Base-by-base conservation (phyloP, 2,113 vertebrate genomes). In the Perognathus longimembris region DNA sequence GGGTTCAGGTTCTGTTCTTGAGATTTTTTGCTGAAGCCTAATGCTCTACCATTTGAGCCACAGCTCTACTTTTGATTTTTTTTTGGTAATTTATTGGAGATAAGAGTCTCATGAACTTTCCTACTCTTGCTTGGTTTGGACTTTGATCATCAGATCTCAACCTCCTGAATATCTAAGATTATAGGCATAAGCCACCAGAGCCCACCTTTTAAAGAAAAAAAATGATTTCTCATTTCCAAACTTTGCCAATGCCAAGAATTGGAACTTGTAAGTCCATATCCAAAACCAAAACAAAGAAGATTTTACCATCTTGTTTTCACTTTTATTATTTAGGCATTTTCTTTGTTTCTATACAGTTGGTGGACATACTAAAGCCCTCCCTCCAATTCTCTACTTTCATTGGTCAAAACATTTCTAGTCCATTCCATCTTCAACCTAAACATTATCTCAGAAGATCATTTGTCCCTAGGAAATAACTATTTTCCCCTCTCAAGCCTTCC, bases 161-260 rank as follows among this genome's bases (percentile, higher is more conserved):
- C 45, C 45, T 45, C 45, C 45, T 8, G 1, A 45, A 45, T 45
- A 12, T 8, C 45, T 5, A 45, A 12, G 45, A 45, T 45, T 45
- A 45, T 12, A 45, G 10, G 45, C 45, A 45, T 45, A 12, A 45
- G 45, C 45, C 45, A 45, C 45, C 45, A 45, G 45, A 11, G 45
- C 10, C 45, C 12, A 12, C 9, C 45, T 45, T 45, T 1, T 45
- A n/a, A 95, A 92, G 92, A 38, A 22, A 90, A 93, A 92, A 11
- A 81, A 67, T 80, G 11, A 80, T 40, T 30, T 83, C 50, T 91
- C 32, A 82, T 88, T 89, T 40, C 70, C 93, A 74, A 93, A 88
- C 42, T 94, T 89, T 92, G 70, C 40, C 89, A 87, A 83, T 30
- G 73, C 30, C 14, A 81, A 79, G 17, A 36, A 85, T 64, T 92